These are phyloP conservation scores for Actenoides hombroni DNA, from an alignment of 2,113 vertebrate species.

Conservation along the genomic window DNA sequence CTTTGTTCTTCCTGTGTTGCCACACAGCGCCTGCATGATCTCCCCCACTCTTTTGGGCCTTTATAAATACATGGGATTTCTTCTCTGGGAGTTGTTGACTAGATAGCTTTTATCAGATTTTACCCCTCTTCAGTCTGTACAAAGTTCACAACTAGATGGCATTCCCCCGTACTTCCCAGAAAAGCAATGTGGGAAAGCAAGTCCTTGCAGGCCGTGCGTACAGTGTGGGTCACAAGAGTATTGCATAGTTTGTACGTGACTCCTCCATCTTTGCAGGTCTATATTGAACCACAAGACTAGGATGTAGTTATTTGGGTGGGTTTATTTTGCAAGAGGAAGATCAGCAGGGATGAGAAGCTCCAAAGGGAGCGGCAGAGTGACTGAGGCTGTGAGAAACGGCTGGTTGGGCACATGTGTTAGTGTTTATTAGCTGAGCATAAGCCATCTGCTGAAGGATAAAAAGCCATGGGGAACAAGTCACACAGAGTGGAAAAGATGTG, in stretches of 20 bases:
- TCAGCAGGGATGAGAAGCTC: neutral
- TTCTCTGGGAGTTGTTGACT: neutral
- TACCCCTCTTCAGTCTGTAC: neutral
- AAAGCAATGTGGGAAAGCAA: neutral
- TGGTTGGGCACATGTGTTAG: neutral
- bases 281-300: neutral
- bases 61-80: neutral
- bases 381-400: neutral
- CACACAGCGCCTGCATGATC: neutral
- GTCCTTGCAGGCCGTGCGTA: neutral
- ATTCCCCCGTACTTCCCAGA: neutral
- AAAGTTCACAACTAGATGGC: neutral
- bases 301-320: neutral
- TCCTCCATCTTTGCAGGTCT: neutral
- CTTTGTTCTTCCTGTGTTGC: neutral
- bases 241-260: accelerated
- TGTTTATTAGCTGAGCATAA: neutral
- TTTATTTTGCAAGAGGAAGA: neutral
- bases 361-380: neutral
- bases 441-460: neutral
- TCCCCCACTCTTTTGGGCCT: neutral
- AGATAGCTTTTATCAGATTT: neutral
- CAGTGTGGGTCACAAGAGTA: neutral
- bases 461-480: neutral
- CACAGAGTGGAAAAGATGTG: neutral